A percentile compares a stretch with the other conserved stretches of the same genome.
Conservation (phyloP, 2,113 vertebrate genomes). For the Neoarius graeffei region DNA sequence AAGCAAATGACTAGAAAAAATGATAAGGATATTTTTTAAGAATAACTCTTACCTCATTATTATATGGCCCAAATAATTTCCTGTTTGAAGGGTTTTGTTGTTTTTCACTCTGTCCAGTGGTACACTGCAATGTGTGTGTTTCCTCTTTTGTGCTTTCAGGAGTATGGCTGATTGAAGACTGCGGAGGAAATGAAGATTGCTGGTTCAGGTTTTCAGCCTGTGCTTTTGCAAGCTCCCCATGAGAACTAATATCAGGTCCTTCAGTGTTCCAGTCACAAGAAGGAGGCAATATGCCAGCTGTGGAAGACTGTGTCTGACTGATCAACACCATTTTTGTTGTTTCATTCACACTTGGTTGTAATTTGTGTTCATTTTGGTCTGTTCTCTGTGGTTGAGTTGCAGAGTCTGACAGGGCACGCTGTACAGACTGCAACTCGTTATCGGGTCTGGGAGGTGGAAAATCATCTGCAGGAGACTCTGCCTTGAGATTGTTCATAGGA, state of each 20-base stretch:
- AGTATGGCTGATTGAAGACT: not conserved
- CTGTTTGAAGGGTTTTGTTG: not conserved
- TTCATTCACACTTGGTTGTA: not conserved
- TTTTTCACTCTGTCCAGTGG: slow-evolving; percentile 6
- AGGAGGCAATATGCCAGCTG: not conserved
- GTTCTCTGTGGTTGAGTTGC: not conserved
- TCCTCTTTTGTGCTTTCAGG: not conserved
- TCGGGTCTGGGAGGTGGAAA: not conserved
- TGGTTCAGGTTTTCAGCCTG: not conserved
- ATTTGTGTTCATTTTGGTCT: not conserved
- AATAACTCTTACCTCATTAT: slow-evolving; percentile 12
- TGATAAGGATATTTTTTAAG: not conserved
- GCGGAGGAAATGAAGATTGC: not conserved
- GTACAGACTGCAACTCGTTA: not conserved
- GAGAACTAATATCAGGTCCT: not conserved
- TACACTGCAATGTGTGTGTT: not conserved
- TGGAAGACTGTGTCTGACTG: not conserved
- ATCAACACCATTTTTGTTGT: not conserved
- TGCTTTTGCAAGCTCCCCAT: not conserved
- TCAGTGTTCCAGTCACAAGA: not conserved
- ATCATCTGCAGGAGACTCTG: not conserved
- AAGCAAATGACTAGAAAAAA: not conserved
- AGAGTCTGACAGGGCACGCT: not conserved
- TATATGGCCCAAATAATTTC: slow-evolving; percentile 26
- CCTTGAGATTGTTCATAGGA: not conserved